Conservation (phyloP, 2,113 vertebrate species). For the Ibidorhyncha struthersii region DNA sequence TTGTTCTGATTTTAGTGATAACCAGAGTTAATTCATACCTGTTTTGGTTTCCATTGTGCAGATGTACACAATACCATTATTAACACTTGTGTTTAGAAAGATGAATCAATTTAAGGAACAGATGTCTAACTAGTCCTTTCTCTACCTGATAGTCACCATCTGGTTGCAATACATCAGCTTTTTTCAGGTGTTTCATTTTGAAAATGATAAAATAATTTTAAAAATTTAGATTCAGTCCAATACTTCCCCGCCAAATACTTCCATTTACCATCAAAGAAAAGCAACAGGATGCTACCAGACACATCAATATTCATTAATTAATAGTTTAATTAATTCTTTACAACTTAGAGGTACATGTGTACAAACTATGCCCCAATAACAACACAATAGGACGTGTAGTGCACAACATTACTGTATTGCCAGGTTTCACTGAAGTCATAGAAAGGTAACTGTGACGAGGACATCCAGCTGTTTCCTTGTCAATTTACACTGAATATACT, state of each 20-base stretch:
- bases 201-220: not conserved
- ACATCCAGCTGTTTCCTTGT: not conserved
- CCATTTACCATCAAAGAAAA: not conserved
- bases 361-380: not conserved
- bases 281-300: not conserved
- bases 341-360: not conserved
- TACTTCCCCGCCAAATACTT: not conserved
- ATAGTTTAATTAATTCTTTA: not conserved
- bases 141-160: not conserved
- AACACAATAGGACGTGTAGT: not conserved
- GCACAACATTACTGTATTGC: fast-evolving
- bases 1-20: not conserved
- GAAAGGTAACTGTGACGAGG: not conserved
- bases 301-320: not conserved
- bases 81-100: not conserved
- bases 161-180: not conserved
- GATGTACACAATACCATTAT: not conserved
- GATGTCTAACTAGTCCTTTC: not conserved
- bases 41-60: not conserved
- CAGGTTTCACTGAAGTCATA: not conserved
- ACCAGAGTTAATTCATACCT: not conserved
- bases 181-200: not conserved
- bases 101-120: not conserved
- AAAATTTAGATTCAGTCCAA: not conserved
- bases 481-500: not conserved